phyloP scores from a whole-genome alignment of 2,113 vertebrate genomes.

The Tinamus guttatus region DNA sequence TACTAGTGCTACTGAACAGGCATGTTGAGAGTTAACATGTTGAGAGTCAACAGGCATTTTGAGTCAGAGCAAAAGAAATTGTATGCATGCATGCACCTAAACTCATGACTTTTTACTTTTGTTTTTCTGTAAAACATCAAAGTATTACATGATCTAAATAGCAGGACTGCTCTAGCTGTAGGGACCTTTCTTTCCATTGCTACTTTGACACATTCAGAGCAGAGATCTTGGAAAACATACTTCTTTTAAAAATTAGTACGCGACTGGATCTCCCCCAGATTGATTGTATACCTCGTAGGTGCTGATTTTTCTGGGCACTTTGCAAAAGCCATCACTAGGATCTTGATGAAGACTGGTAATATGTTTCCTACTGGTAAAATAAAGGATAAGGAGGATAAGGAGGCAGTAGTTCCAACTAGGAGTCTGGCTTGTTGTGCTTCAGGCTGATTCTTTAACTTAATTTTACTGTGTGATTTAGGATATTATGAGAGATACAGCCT shows the following conservation, averaged over 20 bases:
- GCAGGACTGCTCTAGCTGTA: neutral
- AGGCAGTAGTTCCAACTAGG: neutral
- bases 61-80: neutral
- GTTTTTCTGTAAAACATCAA: neutral
- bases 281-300: neutral
- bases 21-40: neutral
- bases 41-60: too few species aligned
- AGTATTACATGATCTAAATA: neutral
- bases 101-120: neutral
- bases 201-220: neutral
- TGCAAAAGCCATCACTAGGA: neutral
- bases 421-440: neutral
- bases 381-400: neutral
- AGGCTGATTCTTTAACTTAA: neutral
- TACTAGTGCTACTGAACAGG: neutral
- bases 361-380: neutral
- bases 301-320: neutral
- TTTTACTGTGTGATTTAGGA: neutral
- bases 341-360: neutral
- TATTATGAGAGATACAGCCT: neutral
- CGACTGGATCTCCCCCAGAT: neutral
- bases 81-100: neutral
- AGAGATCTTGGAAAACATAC: neutral
- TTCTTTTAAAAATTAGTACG: neutral
- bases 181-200: neutral